These are phyloP conservation scores for Nothoprocta perdicaria DNA, from an alignment of 2,113 vertebrate genomes.

Conservation along the genomic window DNA sequence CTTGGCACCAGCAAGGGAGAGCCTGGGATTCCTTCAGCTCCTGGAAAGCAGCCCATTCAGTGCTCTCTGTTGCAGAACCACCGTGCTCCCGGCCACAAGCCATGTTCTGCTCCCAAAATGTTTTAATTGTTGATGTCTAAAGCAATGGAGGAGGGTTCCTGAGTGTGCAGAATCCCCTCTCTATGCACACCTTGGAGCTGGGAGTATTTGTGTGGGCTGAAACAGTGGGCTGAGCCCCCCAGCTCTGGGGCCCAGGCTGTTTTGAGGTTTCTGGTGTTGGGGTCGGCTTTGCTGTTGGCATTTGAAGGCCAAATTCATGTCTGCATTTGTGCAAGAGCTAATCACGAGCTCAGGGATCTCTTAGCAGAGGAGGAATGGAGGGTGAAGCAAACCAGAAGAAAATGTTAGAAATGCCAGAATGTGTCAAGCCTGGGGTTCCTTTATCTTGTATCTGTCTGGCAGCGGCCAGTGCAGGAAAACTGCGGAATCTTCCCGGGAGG, in stretches of 20 bases:
- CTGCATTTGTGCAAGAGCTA: not conserved
- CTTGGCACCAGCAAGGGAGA: not conserved
- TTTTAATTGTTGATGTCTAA: not conserved
- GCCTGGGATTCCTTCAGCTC: not conserved
- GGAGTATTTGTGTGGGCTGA: not conserved
- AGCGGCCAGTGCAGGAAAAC: not conserved
- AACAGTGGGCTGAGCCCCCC: not conserved
- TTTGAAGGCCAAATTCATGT: not conserved
- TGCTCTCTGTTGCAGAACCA: not conserved
- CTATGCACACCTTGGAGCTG: not conserved
- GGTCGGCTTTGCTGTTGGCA: not conserved
- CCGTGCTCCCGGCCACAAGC: fast-evolving
- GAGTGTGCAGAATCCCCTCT: not conserved
- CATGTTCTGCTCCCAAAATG: not conserved
- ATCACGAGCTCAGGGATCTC: not conserved
- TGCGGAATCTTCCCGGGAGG: not conserved
- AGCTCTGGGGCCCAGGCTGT: not conserved
- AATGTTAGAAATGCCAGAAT: not conserved
- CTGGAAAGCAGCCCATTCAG: not conserved
- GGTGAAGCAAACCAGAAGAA: not conserved
- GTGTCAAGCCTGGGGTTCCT: not conserved
- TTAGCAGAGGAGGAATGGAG: not conserved
- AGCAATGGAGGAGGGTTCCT: not conserved
- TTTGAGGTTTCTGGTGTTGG: not conserved
- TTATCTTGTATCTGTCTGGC: not conserved